phyloP scores from a whole-genome alignment of 1,140 invertebrate genomes.

The Penaeus chinensis region DNA sequence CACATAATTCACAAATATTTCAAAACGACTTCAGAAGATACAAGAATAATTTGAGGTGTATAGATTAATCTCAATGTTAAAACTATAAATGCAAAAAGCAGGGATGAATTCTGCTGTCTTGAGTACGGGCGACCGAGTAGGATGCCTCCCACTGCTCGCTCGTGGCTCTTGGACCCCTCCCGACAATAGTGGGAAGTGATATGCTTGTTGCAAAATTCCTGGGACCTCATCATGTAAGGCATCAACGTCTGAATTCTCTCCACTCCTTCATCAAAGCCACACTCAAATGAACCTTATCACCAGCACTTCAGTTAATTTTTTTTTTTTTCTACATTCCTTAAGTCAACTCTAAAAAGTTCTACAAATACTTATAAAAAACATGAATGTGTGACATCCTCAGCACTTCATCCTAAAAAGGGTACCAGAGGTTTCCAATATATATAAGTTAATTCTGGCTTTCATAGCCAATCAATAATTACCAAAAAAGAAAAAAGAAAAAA shows the following conservation, averaged over 20 bases:
- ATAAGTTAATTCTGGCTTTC: too few relatives aligned
- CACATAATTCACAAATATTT: slow-evolving; percentile 14
- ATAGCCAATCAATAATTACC: too few relatives aligned
- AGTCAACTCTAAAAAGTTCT: too few relatives aligned
- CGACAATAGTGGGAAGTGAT: slow-evolving; percentile 32
- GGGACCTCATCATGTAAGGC: slow-evolving; percentile 7
- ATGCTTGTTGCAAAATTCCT: slow-evolving; percentile 37
- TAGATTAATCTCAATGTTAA: slow-evolving; percentile 22
- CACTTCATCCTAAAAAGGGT: too few relatives aligned
- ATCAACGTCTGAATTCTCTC: background rate
- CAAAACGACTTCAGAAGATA: slow-evolving; percentile 15
- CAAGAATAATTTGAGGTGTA: slow-evolving; percentile 29
- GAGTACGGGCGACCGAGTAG: background rate
- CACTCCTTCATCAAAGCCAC: background rate
- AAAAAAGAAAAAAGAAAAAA: too few relatives aligned
- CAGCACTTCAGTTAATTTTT: too few relatives aligned
- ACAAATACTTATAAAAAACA: too few relatives aligned
- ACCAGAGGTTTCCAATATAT: too few relatives aligned
- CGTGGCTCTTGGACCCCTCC: slow-evolving; percentile 35
- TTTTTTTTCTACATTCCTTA: too few relatives aligned
- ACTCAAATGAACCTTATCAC: too few relatives aligned
- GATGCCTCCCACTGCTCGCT: background rate
- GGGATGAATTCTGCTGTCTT: slow-evolving; percentile 20
- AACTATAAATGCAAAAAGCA: slow-evolving; percentile 46
- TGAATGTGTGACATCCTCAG: too few relatives aligned